Conservation (phyloP, 2,888 invertebrate genomes). For the Torymus texanus region DNA sequence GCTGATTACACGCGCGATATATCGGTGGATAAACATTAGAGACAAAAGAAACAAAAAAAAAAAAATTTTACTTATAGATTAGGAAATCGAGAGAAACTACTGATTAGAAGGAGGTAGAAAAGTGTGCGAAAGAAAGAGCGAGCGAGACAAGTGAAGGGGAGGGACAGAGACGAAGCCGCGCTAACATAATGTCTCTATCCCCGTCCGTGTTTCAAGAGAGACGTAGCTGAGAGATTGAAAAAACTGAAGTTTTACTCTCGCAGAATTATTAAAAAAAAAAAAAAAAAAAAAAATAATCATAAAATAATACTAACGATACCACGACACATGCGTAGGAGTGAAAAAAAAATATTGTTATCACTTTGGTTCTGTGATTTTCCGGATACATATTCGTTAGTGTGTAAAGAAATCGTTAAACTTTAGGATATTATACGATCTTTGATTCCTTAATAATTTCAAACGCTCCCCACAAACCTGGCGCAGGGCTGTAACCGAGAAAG, state of each 20-base stretch:
- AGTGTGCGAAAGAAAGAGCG: slow-evolving; percentile 41
- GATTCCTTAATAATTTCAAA: slow-evolving; percentile 65
- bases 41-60: slow-evolving; percentile 50
- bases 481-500: slow-evolving; percentile 57
- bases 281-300: too few relatives aligned
- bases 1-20: slow-evolving; percentile 63
- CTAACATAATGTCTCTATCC: slow-evolving; percentile 45
- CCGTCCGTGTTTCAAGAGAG: neutral
- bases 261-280: too few relatives aligned
- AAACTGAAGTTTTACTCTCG: slow-evolving; percentile 17
- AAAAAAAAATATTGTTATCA: slow-evolving; percentile 60
- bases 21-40: slow-evolving; percentile 57
- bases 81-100: slow-evolving; percentile 26
- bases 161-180: slow-evolving; percentile 28
- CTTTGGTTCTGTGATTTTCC: slow-evolving; percentile 75
- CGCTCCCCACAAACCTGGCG: slow-evolving; percentile 37
- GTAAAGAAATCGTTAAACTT: slow-evolving; percentile 69
- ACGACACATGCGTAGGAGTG: slow-evolving; percentile 36
- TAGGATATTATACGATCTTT: slow-evolving; percentile 71
- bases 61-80: slow-evolving; percentile 35
- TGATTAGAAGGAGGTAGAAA: slow-evolving; percentile 35
- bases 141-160: slow-evolving; percentile 44
- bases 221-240: too few relatives aligned
- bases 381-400: slow-evolving; percentile 74
- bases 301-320: slow-evolving; percentile 17